phyloP scores from a whole-genome alignment of 2,797 vertebrate genomes.

The Acanthurus tractus region DNA sequence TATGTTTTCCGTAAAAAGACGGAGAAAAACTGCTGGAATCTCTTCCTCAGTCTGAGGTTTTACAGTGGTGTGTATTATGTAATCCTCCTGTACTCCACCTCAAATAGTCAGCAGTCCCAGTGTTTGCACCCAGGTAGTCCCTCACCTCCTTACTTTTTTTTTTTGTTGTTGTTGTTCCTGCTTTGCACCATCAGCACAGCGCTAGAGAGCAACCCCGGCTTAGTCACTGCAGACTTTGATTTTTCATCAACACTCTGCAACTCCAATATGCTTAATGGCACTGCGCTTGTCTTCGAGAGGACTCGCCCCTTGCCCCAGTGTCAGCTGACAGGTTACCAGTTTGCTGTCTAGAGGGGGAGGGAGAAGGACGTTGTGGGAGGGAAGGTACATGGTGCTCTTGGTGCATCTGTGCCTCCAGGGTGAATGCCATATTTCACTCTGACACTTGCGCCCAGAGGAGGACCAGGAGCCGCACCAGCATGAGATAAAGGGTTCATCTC shows the following conservation, averaged over 20 bases:
- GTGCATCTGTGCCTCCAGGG: slow-evolving; percentile 22
- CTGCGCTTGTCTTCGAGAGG: slow-evolving; percentile 45
- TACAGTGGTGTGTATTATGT: slow-evolving; percentile 65
- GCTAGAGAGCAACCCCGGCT: slow-evolving; percentile 56
- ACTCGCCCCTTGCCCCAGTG: slow-evolving; percentile 14
- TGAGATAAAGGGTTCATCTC: slow-evolving; percentile 22
- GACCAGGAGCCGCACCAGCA: slow-evolving; percentile 23
- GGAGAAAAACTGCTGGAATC: slow-evolving; percentile 29
- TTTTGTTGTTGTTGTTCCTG: background rate
- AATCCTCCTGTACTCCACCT: slow-evolving; percentile 66
- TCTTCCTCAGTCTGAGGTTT: slow-evolving; percentile 34
- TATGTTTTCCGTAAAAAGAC: background rate
- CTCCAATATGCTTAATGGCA: slow-evolving; percentile 67
- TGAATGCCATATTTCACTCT: slow-evolving; percentile 48
- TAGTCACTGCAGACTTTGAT: slow-evolving; percentile 64
- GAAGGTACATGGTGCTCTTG: slow-evolving; percentile 18
- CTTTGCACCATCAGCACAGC: slow-evolving; percentile 70
- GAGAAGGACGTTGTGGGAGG: background rate
- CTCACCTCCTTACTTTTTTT: slow-evolving; percentile 34
- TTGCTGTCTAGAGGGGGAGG: background rate
- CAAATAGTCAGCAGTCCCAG: slow-evolving; percentile 66
- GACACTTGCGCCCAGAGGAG: slow-evolving; percentile 40
- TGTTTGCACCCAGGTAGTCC: slow-evolving; percentile 71
- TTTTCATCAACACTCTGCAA: slow-evolving; percentile 66
- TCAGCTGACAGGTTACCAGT: slow-evolving; percentile 47